Percentiles rank a stretch among this genome's conserved stretches.
phyloP scores from a whole-genome alignment of 2,113 vertebrate species.

The Tinamus guttatus region DNA sequence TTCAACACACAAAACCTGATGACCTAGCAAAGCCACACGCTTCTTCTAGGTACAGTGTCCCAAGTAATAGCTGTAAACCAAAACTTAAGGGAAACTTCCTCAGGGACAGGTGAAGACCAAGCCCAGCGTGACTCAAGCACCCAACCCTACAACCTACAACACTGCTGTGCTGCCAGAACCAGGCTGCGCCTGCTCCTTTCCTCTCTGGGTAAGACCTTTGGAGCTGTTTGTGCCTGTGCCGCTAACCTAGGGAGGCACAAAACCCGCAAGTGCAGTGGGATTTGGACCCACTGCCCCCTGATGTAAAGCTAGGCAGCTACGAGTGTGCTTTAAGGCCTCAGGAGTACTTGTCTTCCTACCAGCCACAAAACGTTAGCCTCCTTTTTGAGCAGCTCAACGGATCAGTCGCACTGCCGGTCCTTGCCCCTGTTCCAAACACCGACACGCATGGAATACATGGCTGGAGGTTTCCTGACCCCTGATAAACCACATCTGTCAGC shows the following conservation, averaged over 20 bases:
- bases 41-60: not conserved
- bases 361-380: not conserved
- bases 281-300: not conserved
- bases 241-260: not conserved
- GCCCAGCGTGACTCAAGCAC: not conserved
- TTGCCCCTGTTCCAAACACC: not conserved
- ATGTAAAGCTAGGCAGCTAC: not conserved
- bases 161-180: not conserved
- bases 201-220: not conserved
- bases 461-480: not conserved
- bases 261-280: not conserved
- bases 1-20: not conserved
- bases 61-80: not conserved
- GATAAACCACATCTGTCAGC: not conserved
- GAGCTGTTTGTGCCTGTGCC: not conserved
- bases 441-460: not conserved
- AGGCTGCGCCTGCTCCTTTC: not conserved
- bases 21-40: not conserved
- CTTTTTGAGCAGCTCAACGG: not conserved
- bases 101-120: not conserved
- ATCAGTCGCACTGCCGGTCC: not conserved
- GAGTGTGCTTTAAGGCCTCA: not conserved
- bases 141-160: not conserved
- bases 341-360: not conserved
- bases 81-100: not conserved